Base-by-base conservation (phyloP, 2,113 vertebrate genomes). In the Ctenodactylus gundi region DNA sequence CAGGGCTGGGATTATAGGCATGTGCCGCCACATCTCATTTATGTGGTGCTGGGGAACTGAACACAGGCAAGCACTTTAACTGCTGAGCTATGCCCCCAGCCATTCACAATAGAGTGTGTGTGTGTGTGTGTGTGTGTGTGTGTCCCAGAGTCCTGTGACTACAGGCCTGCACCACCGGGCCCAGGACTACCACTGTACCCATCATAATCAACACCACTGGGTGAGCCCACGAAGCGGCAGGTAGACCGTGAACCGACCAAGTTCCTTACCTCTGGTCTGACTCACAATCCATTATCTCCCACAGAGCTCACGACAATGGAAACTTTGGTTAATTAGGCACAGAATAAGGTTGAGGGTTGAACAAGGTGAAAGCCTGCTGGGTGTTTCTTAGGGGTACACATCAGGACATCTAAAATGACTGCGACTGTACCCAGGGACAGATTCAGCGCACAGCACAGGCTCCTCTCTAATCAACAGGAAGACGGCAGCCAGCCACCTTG, bases 301-400 rank as follows among this genome's bases (percentile, higher is more conserved):
- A 82, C 83, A 95, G 96, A 78, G 87, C 44, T 95, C n/a, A 25
- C 34, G 90, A 96, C 77, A 97, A 72, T 58, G 75, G 88, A 96
- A 95, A 96, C 85, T 92, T 89, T 78, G 77, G 68, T 94, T 94
- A 91, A 96, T 97, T 96, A 94, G 93, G 41, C 76, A 75, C n/a
- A 93, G 72, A 95, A 29, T 85, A 93, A 90, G 31, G 29, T 51
- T 89, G 17, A 76, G 51, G 72, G 86, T 60, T 85, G 57, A 88
- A 72, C 34, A 90, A 41, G 36, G 46, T 21, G 6, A 81, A 94
- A 88, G 57, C 44, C 68, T 90, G 70, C 77, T 96, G 93, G 95
- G 31, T 77, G 85, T 49, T 36, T 94, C 95, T 96, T 95, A 92
- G 78, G 49, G 58, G 91, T 85, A 60, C 49, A 57, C 49, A 94